phyloP scores from a whole-genome alignment of 30 jellyfish, hydroid and myxozoan species.

The Turritopsis rubra region DNA sequence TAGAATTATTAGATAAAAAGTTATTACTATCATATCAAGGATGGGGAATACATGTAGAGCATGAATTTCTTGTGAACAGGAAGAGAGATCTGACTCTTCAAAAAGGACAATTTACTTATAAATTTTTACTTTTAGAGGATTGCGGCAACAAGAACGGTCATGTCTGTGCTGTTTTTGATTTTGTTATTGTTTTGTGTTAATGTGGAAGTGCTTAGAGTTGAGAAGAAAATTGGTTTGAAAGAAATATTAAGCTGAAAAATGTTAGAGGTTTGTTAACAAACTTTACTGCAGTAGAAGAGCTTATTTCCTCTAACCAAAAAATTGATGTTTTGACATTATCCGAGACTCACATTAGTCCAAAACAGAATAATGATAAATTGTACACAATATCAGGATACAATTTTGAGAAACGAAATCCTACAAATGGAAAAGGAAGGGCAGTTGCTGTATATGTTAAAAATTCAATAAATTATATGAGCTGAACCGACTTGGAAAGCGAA shows the following conservation, averaged over 20 bases:
- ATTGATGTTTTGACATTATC: constrained; percentile 16
- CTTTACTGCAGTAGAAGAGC: background rate
- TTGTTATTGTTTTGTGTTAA: too few species aligned
- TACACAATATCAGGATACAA: constrained; percentile 6
- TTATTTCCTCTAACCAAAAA: constrained; percentile 5
- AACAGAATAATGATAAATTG: background rate
- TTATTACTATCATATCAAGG: too few species aligned
- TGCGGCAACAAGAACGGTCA: too few species aligned
- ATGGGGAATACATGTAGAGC: too few species aligned
- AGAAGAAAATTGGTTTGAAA: background rate
- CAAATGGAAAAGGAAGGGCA: constrained; percentile 6
- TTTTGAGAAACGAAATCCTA: background rate
- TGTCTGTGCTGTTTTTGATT: too few species aligned
- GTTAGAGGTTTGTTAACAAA: constrained; percentile 37
- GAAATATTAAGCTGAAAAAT: background rate
- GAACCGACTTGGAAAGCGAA: background rate
- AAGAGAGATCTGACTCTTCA: too few species aligned
- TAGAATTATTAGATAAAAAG: too few species aligned
- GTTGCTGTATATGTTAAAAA: background rate
- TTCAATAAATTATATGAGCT: background rate
- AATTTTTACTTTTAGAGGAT: too few species aligned
- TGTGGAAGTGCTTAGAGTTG: too few species aligned
- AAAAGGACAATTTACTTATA: too few species aligned
- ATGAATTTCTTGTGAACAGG: too few species aligned
- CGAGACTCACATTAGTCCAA: background rate